These are phyloP conservation scores for Hyles lineata DNA, from an alignment of 2,888 invertebrate genomes.

Conservation along the genomic window DNA sequence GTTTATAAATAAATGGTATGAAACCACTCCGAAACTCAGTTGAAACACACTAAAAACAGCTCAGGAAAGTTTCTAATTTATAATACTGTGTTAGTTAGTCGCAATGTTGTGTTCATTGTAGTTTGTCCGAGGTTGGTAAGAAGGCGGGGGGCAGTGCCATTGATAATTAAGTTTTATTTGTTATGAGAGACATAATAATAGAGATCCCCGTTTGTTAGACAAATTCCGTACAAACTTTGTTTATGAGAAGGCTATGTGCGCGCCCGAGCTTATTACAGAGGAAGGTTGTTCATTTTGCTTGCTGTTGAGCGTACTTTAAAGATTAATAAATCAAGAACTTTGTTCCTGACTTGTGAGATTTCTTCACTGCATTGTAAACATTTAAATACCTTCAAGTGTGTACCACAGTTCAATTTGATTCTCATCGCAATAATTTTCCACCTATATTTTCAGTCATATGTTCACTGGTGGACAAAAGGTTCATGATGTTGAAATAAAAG, in stretches of 20 bases:
- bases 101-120: constrained; percentile 39
- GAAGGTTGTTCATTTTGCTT: neutral
- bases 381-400: neutral
- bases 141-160: constrained; percentile 54
- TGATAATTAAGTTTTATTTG: constrained; percentile 67
- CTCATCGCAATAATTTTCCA: neutral
- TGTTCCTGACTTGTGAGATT: neutral
- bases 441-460: neutral
- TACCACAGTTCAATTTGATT: neutral
- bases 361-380: neutral
- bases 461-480: neutral
- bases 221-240: constrained; percentile 58
- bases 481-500: too few species aligned
- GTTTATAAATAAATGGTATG: neutral
- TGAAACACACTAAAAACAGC: constrained; percentile 8
- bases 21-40: neutral
- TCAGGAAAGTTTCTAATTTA: constrained; percentile 11
- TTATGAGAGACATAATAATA: constrained; percentile 59
- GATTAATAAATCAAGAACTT: constrained; percentile 10
- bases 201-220: constrained; percentile 51
- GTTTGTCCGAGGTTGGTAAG: constrained; percentile 52
- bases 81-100: constrained; percentile 7
- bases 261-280: constrained; percentile 7
- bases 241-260: constrained; percentile 39
- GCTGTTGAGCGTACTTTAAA: constrained; percentile 1